Percentiles rank a stretch among this genome's conserved stretches.
These are phyloP conservation scores for Junonia oenone DNA, from an alignment of 2,888 invertebrate species.

Conservation along the genomic window DNA sequence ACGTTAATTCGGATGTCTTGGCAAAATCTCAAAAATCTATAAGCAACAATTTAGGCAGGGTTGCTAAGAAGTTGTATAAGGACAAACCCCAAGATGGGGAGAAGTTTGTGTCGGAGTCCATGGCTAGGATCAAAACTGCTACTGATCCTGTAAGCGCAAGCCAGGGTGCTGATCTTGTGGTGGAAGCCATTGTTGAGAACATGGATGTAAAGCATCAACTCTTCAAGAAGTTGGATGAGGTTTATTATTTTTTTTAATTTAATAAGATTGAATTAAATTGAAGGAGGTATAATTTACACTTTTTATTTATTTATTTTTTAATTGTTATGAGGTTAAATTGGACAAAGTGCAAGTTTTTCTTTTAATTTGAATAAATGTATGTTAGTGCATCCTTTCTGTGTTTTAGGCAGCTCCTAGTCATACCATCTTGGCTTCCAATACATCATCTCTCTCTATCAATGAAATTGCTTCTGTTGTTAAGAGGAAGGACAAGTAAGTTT, in stretches of 20 bases:
- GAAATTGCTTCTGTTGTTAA: constrained; percentile 88
- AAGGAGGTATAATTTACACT: too few species aligned
- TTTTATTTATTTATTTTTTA: too few species aligned
- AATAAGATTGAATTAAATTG: too few species aligned
- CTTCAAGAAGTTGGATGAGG: constrained; percentile 85
- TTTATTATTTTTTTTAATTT: too few species aligned
- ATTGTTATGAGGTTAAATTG: too few species aligned
- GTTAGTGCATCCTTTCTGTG: not conserved
- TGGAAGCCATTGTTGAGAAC: constrained; percentile 94
- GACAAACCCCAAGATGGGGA: constrained; percentile 83
- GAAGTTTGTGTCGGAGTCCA: constrained; percentile 82
- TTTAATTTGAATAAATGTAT: too few species aligned
- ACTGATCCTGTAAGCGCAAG: constrained; percentile 82
- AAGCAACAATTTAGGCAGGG: constrained; percentile 83
- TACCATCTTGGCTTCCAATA: constrained; percentile 92
- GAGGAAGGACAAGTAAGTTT: constrained; percentile 81
- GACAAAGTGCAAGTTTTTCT: too few species aligned
- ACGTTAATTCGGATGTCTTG: constrained; percentile 85
- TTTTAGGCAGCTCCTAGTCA: constrained; percentile 83
- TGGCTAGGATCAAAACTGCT: constrained; percentile 80
- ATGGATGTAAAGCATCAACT: constrained; percentile 87
- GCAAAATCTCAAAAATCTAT: constrained; percentile 86
- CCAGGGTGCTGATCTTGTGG: constrained; percentile 84
- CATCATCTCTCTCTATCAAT: constrained; percentile 90
- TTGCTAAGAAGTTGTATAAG: constrained; percentile 88